Base-by-base conservation (phyloP, 2,888 invertebrate genomes). In the Celastrina argiolus region DNA sequence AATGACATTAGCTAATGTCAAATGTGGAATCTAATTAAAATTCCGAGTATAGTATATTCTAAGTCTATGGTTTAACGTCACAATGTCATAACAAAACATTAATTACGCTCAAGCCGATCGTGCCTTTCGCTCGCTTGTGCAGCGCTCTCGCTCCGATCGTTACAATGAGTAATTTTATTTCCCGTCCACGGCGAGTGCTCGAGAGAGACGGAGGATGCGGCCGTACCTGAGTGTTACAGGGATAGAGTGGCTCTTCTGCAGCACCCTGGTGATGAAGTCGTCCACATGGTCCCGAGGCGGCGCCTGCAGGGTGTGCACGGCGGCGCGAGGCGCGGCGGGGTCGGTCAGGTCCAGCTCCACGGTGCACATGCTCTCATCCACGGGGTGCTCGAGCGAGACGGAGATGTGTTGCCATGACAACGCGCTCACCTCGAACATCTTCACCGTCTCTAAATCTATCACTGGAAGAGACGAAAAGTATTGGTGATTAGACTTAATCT, bases 391-490 rank as follows among this genome's bases (percentile, higher is more conserved):
- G 79, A 99, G 93, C 8, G 97, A 96, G 22, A 99, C 94, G 10
- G 96, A 96, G 71, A 99, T 94, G 83, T 97, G 97, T 70, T 96
- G 96, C 92, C 97, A 96, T 0, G 97, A 97, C 41, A 97, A 89
- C 2, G 98, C 97, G 75, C 95, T 97, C 74, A 98, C 94, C 88
- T 99, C 98, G 81, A 98, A 95, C 93, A 98, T 97, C n/a, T 96
- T 93, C 73, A 95, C 94, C 74, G 91, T 93, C 74, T 96, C 96
- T 59, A 94, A 83, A 80, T 96, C 96, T 92, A 83, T 72, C 45
- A 69, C 76, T 75, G 70, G 42, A n/a, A 58, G 34, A 22, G 41
- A 10, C 39, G 96, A 16, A 65, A 12, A 41, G 39, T 2, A 45
- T 5, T 28, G 5, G 5, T 28, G 5, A 28, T 5, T 28, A 28